Percentiles rank a stretch among this genome's conserved stretches.
Conservation (phyloP, 2,113 vertebrate genomes). For the Pantherophis guttatus region DNA sequence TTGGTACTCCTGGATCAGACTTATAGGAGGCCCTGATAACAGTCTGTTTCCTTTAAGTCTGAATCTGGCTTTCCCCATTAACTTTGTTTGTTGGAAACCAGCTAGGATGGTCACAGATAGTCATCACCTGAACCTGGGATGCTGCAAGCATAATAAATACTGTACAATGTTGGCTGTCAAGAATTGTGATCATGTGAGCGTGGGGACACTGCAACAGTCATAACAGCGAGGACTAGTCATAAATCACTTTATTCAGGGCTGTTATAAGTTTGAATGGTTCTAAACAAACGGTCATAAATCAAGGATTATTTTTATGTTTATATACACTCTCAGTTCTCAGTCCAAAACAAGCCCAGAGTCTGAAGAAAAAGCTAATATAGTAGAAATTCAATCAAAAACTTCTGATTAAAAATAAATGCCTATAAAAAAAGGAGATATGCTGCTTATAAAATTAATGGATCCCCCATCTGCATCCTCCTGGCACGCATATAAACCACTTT, state of each 20-base stretch:
- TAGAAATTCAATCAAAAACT: neutral
- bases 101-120: neutral
- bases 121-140: neutral
- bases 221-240: neutral
- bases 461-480: neutral
- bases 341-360: neutral
- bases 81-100: neutral
- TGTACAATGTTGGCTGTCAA: neutral
- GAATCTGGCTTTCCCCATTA: neutral
- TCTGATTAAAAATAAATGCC: neutral
- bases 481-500: neutral
- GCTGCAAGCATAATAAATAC: neutral
- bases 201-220: neutral
- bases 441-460: neutral
- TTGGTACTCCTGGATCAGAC: neutral
- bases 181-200: neutral
- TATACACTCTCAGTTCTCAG: neutral
- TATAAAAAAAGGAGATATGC: neutral
- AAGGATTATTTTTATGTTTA: neutral
- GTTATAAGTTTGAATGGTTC: neutral
- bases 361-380: neutral
- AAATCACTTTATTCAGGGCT: neutral
- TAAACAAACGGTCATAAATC: neutral
- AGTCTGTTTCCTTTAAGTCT: neutral
- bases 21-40: neutral